Base-by-base conservation (phyloP, 2,888 invertebrate species). In the Ophion obscuratus region DNA sequence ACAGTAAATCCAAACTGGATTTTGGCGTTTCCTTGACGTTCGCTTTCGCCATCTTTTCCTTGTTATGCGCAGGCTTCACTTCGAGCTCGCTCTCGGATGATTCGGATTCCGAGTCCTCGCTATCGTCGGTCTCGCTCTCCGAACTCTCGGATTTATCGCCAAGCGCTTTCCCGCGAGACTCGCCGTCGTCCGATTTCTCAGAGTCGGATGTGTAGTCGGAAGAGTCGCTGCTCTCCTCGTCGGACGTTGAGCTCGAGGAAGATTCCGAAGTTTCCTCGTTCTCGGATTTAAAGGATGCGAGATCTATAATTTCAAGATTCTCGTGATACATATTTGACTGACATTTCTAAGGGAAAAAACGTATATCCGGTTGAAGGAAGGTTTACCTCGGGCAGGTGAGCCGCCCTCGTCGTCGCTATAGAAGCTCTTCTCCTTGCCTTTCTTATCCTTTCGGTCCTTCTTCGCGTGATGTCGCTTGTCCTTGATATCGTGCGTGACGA, bases 1-100 rank as follows among this genome's bases (percentile, higher is more conserved):
- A 93, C 11, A 99, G 95, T 20, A 98, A 94, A 94, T 98, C 98
- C 87, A 98, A 94, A 94, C 98, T 98, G 6, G 97, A 95, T 90
- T 95, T 95, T 11, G 92, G 91, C 95, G 92, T 96, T 95, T 92
- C 95, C 94, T 88, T 90, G 57, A 53, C 92, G 93, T 85, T 92
- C 77, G 64, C 90, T 92, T 89, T 91, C 36, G 53, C 14, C 40
- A 71, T 90, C 92, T 94, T 88, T 89, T 89, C 81, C 90, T 94
- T 90, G 90, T 93, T 87, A 78, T 67, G 81, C 71, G 31, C 90
- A 89, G 71, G 91, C 89, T 47, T 91, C 87, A 36, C 90, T 89
- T 17, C 90, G 87, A 10, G 89, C 89, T 93, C 93, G 66, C 90
- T 91, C 59, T 91, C 91, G 17, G 92, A 92, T 2, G 91, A 91